These are phyloP conservation scores for Hirtodrosophila histrioides DNA, from an alignment of 2,888 invertebrate genomes.

Conservation along the genomic window DNA sequence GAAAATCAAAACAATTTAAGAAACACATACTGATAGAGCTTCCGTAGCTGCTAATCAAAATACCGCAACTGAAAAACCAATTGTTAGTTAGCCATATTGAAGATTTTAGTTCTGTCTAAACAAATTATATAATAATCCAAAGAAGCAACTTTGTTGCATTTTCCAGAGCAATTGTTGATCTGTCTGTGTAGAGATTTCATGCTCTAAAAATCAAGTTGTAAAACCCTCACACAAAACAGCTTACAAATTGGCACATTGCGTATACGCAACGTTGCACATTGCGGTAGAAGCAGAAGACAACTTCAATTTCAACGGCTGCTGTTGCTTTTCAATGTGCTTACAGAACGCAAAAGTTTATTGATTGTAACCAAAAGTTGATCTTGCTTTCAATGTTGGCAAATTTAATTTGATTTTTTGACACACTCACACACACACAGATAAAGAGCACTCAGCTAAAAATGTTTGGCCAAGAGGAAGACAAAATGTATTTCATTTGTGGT, in stretches of 20 bases:
- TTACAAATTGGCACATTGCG: constrained; percentile 36
- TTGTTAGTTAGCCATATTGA: too few species aligned
- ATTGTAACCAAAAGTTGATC: constrained; percentile 58
- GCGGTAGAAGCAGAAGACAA: constrained; percentile 11
- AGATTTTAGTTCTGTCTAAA: too few species aligned
- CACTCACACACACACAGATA: neutral
- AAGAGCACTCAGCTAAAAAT: constrained; percentile 25
- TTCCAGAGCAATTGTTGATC: too few species aligned
- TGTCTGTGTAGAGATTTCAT: constrained; percentile 1
- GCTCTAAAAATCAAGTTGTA: constrained; percentile 14
- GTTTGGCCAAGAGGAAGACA: constrained; percentile 12
- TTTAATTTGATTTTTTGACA: constrained; percentile 52
- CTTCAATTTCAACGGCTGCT: constrained; percentile 10
- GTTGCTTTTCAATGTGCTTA: neutral
- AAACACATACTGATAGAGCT: too few species aligned
- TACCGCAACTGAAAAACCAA: too few species aligned
- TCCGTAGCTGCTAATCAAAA: too few species aligned
- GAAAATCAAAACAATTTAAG: too few species aligned
- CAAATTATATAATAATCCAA: too few species aligned
- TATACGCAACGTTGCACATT: constrained; percentile 52
- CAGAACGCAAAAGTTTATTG: constrained; percentile 43
- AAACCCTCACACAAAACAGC: neutral
- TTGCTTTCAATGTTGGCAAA: constrained; percentile 36
- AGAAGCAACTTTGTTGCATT: too few species aligned
- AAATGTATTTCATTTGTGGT: constrained; percentile 48